These are phyloP conservation scores for Vicugna pacos DNA, from an alignment of 2,113 vertebrate genomes.

Conservation along the genomic window DNA sequence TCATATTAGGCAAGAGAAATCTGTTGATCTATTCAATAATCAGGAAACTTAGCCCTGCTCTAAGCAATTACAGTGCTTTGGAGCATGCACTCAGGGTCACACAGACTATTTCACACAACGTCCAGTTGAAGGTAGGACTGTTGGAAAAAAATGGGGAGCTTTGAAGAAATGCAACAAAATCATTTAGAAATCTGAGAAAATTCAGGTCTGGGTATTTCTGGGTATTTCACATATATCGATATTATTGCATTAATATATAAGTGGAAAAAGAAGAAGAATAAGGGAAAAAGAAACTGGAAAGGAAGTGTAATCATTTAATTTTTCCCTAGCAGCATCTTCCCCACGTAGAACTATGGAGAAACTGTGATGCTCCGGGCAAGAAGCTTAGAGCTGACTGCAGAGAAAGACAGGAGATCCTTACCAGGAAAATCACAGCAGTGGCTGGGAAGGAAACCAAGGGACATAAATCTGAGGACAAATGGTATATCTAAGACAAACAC, in stretches of 20 bases:
- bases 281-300: not conserved
- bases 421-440: not conserved
- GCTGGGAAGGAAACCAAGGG: not conserved
- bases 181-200: slow-evolving; percentile 17
- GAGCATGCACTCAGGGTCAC: not conserved
- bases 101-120: not conserved
- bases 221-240: not conserved
- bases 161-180: slow-evolving; percentile 12
- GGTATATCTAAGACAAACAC: not conserved
- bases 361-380: not conserved
- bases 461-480: not conserved
- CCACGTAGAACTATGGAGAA: not conserved
- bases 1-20: not conserved
- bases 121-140: not conserved
- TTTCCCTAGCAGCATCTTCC: not conserved
- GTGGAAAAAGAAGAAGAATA: not conserved
- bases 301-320: not conserved
- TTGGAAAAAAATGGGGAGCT: not conserved
- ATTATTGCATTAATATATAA: not conserved
- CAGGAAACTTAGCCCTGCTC: not conserved
- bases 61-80: not conserved
- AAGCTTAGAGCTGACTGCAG: not conserved
- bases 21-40: not conserved
- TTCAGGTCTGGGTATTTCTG: not conserved
- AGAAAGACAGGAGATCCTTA: not conserved